Base-by-base conservation (phyloP, 2,888 invertebrate species). In the Troides oblongomaculatus region DNA sequence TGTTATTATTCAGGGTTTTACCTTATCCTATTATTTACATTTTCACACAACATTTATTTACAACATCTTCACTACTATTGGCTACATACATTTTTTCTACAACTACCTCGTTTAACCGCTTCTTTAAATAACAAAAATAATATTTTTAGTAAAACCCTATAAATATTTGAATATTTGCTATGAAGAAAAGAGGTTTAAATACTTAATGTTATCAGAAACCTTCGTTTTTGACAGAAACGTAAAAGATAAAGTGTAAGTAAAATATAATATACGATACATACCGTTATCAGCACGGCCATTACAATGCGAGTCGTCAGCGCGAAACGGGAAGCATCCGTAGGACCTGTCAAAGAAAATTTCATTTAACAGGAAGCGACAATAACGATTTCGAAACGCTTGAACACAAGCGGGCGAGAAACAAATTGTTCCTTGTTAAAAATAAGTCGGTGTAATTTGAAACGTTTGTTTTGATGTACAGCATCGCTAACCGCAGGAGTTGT, bases 391-490 rank as follows among this genome's bases (percentile, higher is more conserved):
- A 18, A 18, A 21, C 61, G 23, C 36, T 39, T 36, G 46, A 46
- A 46, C 53, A 17, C 39, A 58, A 43, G 30, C 36, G 39, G 53
- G 23, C 23, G 64, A 60, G 36, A 25, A 50, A 67, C 62, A 70
- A 69, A 70, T 59, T 66, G 58, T 53, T 62, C 23, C 62, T 58
- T 25, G 70, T 66, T 76, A 76, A 81, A 85, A 84, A 84, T 80
- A 85, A 84, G 84, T 81, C 80, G 77, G 73, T 75, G 78, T 81
- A 84, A 83, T 83, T 84, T 75, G 75, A 77, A 73, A 75, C 75
- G 75, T 79, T 77, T 81, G 81, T 85, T 85, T 85, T 67, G 83
- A 85, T 82, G 82, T 84, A 67, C 60, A 53, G 58, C 59, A 56
- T 30, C 23, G 64, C 61, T 67, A 67, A 67, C 67, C 67, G 70